These are phyloP conservation scores for Simalia tracyae DNA, from an alignment of 2,797 vertebrate genomes.

Conservation along the genomic window DNA sequence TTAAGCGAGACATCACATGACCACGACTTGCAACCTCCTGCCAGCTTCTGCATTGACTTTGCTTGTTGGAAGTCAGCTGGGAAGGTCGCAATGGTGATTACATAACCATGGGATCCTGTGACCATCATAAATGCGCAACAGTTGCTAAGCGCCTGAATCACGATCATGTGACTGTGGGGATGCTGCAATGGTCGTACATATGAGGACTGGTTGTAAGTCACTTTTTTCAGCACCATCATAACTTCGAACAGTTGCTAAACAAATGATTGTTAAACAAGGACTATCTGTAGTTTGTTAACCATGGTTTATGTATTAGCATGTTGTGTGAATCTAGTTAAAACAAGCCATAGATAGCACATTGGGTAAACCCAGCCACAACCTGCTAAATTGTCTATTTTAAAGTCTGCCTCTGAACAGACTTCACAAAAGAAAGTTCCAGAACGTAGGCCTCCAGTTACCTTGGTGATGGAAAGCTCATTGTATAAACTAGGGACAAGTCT, in stretches of 20 bases:
- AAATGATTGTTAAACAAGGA: background rate
- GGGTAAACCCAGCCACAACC: background rate
- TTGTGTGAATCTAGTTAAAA: background rate
- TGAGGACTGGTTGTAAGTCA: background rate
- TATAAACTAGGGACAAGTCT: background rate
- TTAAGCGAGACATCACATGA: background rate
- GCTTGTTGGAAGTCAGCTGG: background rate
- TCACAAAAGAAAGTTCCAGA: background rate
- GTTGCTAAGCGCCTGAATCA: background rate
- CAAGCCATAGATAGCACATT: background rate
- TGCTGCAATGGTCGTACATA: background rate
- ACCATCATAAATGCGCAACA: background rate
- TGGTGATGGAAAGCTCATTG: background rate
- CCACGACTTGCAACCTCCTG: background rate
- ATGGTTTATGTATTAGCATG: background rate
- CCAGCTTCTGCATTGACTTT: background rate
- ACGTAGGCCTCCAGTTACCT: background rate
- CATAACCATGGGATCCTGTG: background rate
- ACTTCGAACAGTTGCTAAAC: background rate
- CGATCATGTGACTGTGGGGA: background rate
- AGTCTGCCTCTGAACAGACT: background rate
- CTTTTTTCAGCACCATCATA: background rate
- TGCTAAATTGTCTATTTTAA: background rate
- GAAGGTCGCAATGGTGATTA: background rate
- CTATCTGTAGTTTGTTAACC: background rate